Conservation (phyloP, 1,140 invertebrate species). For the Dreissena rostriformis region DNA sequence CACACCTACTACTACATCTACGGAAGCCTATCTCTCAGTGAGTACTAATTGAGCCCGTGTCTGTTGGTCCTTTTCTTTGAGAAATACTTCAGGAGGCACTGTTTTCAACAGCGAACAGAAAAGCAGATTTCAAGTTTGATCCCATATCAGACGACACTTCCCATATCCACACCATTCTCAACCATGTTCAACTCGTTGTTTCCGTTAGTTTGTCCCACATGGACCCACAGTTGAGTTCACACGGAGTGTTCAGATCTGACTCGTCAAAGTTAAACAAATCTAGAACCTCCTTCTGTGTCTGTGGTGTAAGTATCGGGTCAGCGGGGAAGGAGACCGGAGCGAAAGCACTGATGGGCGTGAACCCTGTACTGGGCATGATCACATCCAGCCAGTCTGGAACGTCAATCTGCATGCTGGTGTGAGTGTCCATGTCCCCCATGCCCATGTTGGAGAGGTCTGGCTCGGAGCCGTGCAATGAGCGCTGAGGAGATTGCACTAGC, state of each 20-base stretch:
- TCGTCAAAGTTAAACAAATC: conserved; percentile 89
- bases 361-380: conserved; percentile 82
- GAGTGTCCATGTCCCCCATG: conserved; percentile 67
- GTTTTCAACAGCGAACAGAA: not conserved
- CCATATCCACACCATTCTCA: not conserved
- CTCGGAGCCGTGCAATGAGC: conserved; percentile 63
- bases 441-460: conserved; percentile 67
- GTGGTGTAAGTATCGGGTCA: conserved; percentile 85
- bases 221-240: conserved; percentile 81
- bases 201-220: conserved; percentile 78
- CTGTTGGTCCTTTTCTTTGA: conserved; percentile 46
- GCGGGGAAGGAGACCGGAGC: conserved; percentile 80
- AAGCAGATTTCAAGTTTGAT: conserved; percentile 23
- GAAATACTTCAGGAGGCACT: conserved; percentile 32
- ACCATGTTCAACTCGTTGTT: conserved; percentile 27
- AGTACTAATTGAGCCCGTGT: conserved; percentile 36
- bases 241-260: conserved; percentile 85
- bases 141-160: no score
- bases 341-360: conserved; percentile 75
- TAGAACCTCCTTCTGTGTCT: conserved; percentile 85
- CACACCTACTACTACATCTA: no score
- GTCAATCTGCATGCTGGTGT: conserved; percentile 86
- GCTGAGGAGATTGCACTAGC: conserved; percentile 46
- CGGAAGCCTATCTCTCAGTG: no score
- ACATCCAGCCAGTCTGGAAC: conserved; percentile 88